Evolutionary conservation across 37 sponge, comb jelly and placozoan species (phyloP), one percentile per base, ranked within the genome.

Genomic region (Hormiphora californensis): DNA sequence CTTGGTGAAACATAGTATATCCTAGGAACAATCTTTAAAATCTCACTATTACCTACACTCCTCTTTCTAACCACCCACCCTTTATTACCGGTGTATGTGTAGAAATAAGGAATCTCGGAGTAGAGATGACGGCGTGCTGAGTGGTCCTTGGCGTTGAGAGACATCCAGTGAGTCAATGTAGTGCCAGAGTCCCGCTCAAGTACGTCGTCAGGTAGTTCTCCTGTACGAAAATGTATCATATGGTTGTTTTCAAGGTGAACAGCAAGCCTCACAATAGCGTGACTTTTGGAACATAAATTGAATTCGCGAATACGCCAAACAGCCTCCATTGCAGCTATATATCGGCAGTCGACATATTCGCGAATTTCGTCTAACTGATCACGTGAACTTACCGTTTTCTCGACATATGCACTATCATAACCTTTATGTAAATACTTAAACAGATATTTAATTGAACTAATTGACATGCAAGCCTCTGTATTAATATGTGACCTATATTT

Each of bases 401-500:
- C 68, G 9, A 65, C 34, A 34, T 39, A 36, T 15, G 68, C 68
- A 34, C 35, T n/a, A n/a, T n/a, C n/a, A n/a, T n/a, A n/a, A n/a
- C n/a, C n/a, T n/a, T n/a, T n/a, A 49, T 49, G 15, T 9, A 69
- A 23, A 11, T 69, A 69, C 38, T 69, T 69, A 37, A 36, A 69
- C 21, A n/a, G n/a, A n/a, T 86, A 86, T 54, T 86, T 86, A 23
- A 86, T 54, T 2, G 86, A 54, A 25, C 40, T 54, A 17, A 86
- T 54, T 3, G 37, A 54, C 32, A 21, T 54, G 59, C 86, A 86
- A 31, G 55, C 55, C 86, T 86, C 86, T 19, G 54, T 51, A 43
- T 85, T 85, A 31, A 85, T 85, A 43, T 85, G 85, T 4, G 85
- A 46, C 30, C 41, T 15, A 30, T 85, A 85, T 46, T 85, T 85